Conservation (phyloP, 2,113 vertebrate species). For the Hemicordylus capensis region DNA sequence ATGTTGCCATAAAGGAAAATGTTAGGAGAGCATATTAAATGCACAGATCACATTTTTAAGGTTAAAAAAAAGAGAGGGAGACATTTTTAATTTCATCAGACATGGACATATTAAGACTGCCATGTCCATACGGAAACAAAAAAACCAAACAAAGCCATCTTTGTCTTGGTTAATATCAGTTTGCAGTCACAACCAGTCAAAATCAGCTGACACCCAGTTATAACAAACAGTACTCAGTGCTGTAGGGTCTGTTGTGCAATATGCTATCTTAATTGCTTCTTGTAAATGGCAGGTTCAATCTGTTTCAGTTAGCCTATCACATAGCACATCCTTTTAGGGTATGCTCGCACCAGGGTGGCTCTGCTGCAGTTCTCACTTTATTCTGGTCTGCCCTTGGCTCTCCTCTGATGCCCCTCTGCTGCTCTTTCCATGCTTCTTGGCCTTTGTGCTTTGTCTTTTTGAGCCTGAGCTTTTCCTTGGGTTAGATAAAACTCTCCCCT, state of each 20-base stretch:
- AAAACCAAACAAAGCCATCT: constrained; percentile 67
- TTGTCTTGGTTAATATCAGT: constrained; percentile 66
- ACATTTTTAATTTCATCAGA: constrained; percentile 57
- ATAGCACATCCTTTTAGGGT: constrained; percentile 62
- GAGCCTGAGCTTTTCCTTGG: neutral
- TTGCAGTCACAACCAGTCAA: constrained; percentile 63
- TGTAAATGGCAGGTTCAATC: constrained; percentile 59
- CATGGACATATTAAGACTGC: constrained; percentile 31
- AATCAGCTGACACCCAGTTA: constrained; percentile 69
- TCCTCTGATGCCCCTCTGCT: neutral
- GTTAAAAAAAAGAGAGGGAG: constrained; percentile 25
- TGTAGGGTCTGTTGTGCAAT: constrained; percentile 56
- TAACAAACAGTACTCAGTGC: constrained; percentile 63
- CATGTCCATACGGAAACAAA: constrained; percentile 30
- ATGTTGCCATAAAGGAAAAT: constrained; percentile 53
- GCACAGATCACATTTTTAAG: constrained; percentile 20
- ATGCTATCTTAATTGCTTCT: constrained; percentile 64
- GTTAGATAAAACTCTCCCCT: neutral
- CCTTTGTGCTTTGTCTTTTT: neutral
- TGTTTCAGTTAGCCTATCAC: constrained; percentile 52
- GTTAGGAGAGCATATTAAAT: constrained; percentile 35
- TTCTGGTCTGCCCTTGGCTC: neutral
- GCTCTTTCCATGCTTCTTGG: neutral
- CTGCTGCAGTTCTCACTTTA: neutral
- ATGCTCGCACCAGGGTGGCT: constrained; percentile 18